phyloP scores from a whole-genome alignment of 1,140 invertebrate genomes.

The Apis laboriosa region DNA sequence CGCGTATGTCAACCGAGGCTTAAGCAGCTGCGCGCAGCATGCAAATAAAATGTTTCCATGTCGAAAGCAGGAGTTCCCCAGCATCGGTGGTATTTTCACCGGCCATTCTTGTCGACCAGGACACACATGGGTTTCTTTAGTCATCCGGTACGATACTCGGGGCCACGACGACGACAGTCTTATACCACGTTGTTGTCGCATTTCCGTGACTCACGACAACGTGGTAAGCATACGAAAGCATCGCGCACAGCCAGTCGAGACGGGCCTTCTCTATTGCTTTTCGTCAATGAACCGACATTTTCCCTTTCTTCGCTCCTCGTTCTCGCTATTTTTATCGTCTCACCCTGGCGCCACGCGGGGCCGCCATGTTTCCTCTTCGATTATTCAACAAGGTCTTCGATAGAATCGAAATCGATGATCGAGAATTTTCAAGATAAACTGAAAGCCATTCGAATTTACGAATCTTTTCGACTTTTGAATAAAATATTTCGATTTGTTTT shows the following conservation, averaged over 20 bases:
- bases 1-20: neutral
- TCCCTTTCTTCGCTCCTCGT: slow-evolving; percentile 8
- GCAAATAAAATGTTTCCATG: neutral
- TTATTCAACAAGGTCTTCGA: neutral
- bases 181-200: neutral
- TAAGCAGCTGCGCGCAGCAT: neutral
- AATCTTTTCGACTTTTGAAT: too few species aligned
- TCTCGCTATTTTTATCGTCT: slow-evolving; percentile 18
- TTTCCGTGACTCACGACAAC: slow-evolving; percentile 14
- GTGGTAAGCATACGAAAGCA: slow-evolving; percentile 9
- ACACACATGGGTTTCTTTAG: neutral
- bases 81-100: slow-evolving; percentile 1
- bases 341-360: neutral
- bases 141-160: neutral
- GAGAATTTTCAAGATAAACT: neutral
- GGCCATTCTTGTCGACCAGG: neutral
- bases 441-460: too few species aligned
- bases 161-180: neutral
- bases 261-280: slow-evolving; percentile 37
- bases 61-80: neutral
- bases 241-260: slow-evolving; percentile 8
- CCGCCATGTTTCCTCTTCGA: neutral
- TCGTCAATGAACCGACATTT: slow-evolving; percentile 56
- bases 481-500: neutral
- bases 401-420: neutral